Conservation (phyloP, 2,888 invertebrate genomes). For the Limnephilus lunatus region DNA sequence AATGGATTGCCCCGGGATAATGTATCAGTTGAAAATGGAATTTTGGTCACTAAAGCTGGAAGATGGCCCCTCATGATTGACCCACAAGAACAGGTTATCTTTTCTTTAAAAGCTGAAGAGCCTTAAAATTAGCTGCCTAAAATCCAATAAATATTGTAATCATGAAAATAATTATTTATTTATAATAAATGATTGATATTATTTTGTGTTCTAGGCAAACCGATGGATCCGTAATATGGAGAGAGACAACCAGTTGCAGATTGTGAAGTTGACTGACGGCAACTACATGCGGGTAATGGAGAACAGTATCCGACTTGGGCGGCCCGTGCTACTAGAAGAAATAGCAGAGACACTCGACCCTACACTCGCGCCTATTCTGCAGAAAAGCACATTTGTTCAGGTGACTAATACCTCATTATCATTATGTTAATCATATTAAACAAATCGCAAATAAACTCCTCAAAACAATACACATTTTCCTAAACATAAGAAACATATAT, state of each 20-base stretch:
- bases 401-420: constrained; percentile 72
- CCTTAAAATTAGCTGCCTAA: not conserved
- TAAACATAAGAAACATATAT: no score
- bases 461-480: no score
- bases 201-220: constrained; percentile 81
- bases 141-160: not conserved
- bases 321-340: constrained; percentile 92
- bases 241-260: constrained; percentile 82
- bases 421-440: not conserved
- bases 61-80: constrained; percentile 96
- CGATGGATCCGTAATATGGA: constrained; percentile 96
- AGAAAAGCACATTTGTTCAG: constrained; percentile 87
- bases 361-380: constrained; percentile 87
- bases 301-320: constrained; percentile 88
- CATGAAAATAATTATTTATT: not conserved
- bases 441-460: no score
- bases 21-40: constrained; percentile 94
- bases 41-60: constrained; percentile 89
- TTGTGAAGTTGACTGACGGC: constrained; percentile 88
- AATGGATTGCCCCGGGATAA: constrained; percentile 91
- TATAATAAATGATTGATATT: constrained; percentile 19
- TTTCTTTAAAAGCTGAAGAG: not conserved
- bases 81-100: constrained; percentile 92
- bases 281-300: constrained; percentile 88
- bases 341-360: constrained; percentile 93